Evolutionary conservation across 2,113 vertebrate genomes (phyloP).

Genomic region (Chaenogobius annularis): DNA sequence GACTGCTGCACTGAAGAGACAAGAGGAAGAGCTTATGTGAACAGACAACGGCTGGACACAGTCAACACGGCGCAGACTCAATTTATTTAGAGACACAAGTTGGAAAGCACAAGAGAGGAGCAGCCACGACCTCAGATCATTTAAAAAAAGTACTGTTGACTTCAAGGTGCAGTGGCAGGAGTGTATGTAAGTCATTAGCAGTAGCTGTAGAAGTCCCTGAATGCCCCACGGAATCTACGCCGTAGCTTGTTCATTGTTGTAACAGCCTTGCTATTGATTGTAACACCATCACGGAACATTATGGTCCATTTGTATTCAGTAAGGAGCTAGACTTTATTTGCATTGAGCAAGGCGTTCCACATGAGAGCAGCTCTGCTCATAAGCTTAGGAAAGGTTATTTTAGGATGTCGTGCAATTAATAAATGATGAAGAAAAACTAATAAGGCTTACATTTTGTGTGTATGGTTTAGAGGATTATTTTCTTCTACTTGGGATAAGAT

Average conservation of each 20-base stretch:
- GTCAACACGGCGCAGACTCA: constrained; percentile 18
- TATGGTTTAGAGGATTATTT: no score
- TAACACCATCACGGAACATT: neutral
- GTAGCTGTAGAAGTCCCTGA: neutral
- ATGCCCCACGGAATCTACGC: neutral
- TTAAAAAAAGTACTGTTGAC: constrained; percentile 18
- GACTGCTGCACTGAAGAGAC: constrained; percentile 94
- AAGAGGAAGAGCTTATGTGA: constrained; percentile 28
- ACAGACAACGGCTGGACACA: constrained; percentile 23
- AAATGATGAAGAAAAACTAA: neutral
- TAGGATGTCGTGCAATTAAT: neutral
- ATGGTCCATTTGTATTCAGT: neutral
- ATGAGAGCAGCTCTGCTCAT: neutral
- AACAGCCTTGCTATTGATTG: constrained; percentile 2
- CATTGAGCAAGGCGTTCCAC: neutral
- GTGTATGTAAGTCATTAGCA: constrained; percentile 2
- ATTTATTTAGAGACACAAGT: constrained; percentile 23
- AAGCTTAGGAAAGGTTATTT: neutral
- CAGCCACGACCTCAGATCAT: constrained; percentile 33
- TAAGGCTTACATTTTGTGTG: neutral
- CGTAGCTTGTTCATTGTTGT: neutral
- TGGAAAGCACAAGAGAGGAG: constrained; percentile 14
- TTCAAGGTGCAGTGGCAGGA: neutral
- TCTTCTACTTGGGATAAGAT: no score
- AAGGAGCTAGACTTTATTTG: neutral